phyloP scores from a whole-genome alignment of 2,113 vertebrate species.

The Myxocyprinus asiaticus region DNA sequence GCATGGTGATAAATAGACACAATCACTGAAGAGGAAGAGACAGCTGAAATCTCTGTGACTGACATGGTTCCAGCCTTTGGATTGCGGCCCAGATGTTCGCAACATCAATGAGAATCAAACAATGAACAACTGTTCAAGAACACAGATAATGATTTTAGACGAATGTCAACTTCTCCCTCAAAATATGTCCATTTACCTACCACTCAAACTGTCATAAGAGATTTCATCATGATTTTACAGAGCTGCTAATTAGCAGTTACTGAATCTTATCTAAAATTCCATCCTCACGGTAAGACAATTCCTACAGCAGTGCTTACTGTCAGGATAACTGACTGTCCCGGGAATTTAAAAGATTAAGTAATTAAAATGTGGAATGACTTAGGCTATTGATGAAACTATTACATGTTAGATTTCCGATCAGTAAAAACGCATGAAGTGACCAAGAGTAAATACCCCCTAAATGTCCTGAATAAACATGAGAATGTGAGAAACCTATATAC shows the following conservation, averaged over 20 bases:
- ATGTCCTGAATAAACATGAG: neutral
- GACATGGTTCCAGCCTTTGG: constrained; percentile 35
- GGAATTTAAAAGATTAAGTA: too few relatives aligned
- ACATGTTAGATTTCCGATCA: too few relatives aligned
- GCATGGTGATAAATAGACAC: neutral
- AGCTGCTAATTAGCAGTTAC: constrained; percentile 11
- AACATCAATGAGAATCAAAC: constrained; percentile 21
- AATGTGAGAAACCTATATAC: neutral
- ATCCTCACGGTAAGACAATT: too few relatives aligned
- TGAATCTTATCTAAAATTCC: neutral
- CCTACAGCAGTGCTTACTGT: too few relatives aligned
- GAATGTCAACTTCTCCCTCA: constrained; percentile 14
- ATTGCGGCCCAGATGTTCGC: constrained; percentile 34
- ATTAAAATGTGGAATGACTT: too few relatives aligned
- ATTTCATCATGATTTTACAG: constrained; percentile 12
- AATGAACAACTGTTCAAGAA: constrained; percentile 3
- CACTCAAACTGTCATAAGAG: constrained; percentile 14
- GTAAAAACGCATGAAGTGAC: too few relatives aligned
- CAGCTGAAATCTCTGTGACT: neutral
- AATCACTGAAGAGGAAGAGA: neutral
- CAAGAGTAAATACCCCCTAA: too few relatives aligned
- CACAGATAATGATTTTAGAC: constrained; percentile 5
- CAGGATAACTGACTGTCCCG: too few relatives aligned
- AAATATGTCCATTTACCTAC: neutral
- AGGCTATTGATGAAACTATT: too few relatives aligned